A percentile compares a stretch with the other conserved stretches of the same genome.
These are phyloP conservation scores for Eufriesea mexicana DNA, from an alignment of 1,140 invertebrate species.

Conservation along the genomic window DNA sequence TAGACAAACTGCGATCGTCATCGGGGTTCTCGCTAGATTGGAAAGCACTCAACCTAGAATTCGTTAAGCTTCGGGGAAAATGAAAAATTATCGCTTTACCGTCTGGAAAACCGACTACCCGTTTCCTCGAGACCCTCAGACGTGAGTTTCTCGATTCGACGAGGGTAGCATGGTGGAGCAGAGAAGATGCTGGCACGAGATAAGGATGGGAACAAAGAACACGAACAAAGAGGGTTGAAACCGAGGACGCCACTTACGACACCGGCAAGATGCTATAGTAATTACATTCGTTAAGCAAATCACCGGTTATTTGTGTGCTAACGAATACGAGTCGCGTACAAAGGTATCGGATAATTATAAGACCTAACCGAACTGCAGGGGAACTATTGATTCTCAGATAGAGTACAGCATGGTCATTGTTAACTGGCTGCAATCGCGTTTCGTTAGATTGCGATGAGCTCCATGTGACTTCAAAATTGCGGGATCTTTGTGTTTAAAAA, in stretches of 20 bases:
- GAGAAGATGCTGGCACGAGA: background rate
- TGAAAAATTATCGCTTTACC: conserved; percentile 48
- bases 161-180: background rate
- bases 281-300: conserved; percentile 61
- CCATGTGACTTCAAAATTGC: background rate
- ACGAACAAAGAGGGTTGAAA: background rate
- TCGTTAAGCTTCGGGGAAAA: conserved; percentile 45
- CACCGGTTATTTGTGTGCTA: conserved; percentile 41
- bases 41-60: conserved; percentile 46
- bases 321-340: background rate
- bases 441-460: background rate
- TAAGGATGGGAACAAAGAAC: background rate
- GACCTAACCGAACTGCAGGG: background rate
- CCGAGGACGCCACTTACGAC: conserved; percentile 4
- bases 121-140: conserved; percentile 28
- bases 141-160: conserved; percentile 29
- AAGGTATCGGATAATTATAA: conserved; percentile 16
- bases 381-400: background rate
- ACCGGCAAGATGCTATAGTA: conserved; percentile 19
- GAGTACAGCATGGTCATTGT: background rate
- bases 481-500: background rate
- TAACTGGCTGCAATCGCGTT: background rate
- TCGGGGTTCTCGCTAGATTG: conserved; percentile 35
- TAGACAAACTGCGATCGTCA: background rate
- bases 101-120: conserved; percentile 62